Evolutionary conservation across 2,797 vertebrate genomes (phyloP), one percentile per base, ranked within the genome.

Genomic region (Sebastes steindachneri): DNA sequence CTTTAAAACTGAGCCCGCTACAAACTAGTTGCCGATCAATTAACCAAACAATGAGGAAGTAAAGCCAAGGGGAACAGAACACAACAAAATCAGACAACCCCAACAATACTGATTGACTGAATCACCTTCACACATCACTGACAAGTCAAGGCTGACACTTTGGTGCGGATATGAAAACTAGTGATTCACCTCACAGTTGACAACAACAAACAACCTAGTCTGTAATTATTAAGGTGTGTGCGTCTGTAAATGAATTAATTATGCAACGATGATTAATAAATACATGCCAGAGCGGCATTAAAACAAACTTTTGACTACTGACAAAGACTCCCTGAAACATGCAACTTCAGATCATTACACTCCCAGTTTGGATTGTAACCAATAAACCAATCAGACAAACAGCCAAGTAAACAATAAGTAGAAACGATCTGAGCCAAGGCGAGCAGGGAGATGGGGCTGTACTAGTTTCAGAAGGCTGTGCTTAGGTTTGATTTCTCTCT

Each of bases 401-500:
- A 81, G 57, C 68, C 59, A 71, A 83, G 85, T 79, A 88, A 90
- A 92, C 92, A 91, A 91, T 87, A 84, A 87, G 75, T 14, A 51
- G 86, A 91, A 85, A 90, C 63, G 81, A 77, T 75, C 70, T 14
- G 63, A 83, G 75, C 73, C 68, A 7, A 68, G 53, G 68, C n/a
- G 55, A 48, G 72, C 60, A 29, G 68, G 28, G 80, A 86, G 84
- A 79, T 53, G 48, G 69, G 33, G 66, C 78, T 75, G 68, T 78
- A 45, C 79, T 89, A 82, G 69, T 80, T 90, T 88, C 76, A 92
- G 75, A 80, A 80, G 73, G 74, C 73, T 83, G 79, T 78, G 86
- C 86, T 89, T 79, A 65, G 85, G 73, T 93, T 94, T 92, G 88
- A 90, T 92, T 93, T 92, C 68, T 78, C 83, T 93, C 88, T 90